A percentile compares a stretch with the other conserved stretches of the same genome.
Conservation (phyloP, 2,888 invertebrate species). For the Ceratothoa steindachneri region DNA sequence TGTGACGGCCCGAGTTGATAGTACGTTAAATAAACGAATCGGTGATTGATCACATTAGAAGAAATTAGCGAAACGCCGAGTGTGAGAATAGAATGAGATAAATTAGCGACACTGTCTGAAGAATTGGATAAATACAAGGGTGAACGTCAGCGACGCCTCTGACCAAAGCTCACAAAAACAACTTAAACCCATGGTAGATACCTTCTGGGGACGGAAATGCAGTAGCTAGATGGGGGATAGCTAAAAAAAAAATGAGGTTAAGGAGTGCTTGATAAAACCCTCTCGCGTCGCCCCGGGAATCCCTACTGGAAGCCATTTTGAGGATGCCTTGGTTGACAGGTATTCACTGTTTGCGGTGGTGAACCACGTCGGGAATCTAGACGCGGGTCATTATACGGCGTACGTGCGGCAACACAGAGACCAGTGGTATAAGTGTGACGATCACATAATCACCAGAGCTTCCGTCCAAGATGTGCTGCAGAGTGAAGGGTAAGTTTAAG, state of each 20-base stretch:
- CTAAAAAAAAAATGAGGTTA: background rate
- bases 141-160: too few relatives aligned
- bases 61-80: too few relatives aligned
- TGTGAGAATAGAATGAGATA: too few relatives aligned
- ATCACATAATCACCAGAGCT: conserved; percentile 85
- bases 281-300: too few relatives aligned
- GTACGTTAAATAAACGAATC: too few relatives aligned
- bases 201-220: background rate
- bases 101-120: too few relatives aligned
- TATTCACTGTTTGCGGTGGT: conserved; percentile 95
- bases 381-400: conserved; percentile 92
- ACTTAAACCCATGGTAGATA: background rate
- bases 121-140: too few relatives aligned
- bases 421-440: conserved; percentile 96
- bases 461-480: conserved; percentile 83
- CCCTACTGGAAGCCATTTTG: too few relatives aligned
- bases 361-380: conserved; percentile 87
- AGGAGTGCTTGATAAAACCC: background rate
- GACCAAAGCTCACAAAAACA: too few relatives aligned
- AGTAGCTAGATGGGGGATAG: background rate
- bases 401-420: conserved; percentile 89
- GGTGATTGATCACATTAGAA: too few relatives aligned
- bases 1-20: too few relatives aligned
- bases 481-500: conserved; percentile 77
- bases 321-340: too few relatives aligned